Evolutionary conservation across 2,797 vertebrate species (phyloP).

Genomic region (Notolabrus celidotus): DNA sequence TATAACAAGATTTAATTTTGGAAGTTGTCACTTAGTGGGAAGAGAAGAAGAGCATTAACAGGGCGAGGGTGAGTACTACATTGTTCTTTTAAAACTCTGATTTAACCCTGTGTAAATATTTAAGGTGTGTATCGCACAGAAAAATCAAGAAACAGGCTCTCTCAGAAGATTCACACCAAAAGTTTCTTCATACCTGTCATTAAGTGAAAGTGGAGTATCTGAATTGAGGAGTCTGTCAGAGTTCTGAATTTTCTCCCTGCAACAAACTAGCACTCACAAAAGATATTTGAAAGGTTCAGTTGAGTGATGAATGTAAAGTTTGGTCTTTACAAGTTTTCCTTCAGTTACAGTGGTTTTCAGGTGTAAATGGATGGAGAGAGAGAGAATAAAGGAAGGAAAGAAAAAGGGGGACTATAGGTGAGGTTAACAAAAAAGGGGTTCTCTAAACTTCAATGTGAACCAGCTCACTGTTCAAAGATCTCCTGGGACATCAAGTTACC

Average conservation of each 20-base stretch:
- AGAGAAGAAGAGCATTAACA: conserved; percentile 57
- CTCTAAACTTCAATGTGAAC: conserved; percentile 78
- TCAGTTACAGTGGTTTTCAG: conserved; percentile 10
- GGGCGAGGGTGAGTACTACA: conserved; percentile 73
- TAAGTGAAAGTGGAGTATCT: conserved; percentile 65
- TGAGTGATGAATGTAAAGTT: conserved; percentile 24
- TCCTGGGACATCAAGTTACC: conserved; percentile 82
- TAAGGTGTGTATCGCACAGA: conserved; percentile 13
- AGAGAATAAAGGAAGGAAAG: conserved; percentile 26
- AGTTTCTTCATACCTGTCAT: conserved; percentile 66
- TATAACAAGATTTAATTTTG: conserved; percentile 69
- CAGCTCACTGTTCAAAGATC: conserved; percentile 72
- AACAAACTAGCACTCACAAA: conserved; percentile 21
- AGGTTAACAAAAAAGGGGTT: conserved; percentile 52
- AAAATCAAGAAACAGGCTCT: conserved; percentile 10
- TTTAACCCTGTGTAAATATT: conserved; percentile 36
- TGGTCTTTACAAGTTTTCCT: conserved; percentile 27
- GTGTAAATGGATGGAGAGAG: conserved; percentile 26
- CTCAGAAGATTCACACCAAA: neutral
- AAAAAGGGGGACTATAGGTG: conserved; percentile 38
- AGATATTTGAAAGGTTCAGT: conserved; percentile 27
- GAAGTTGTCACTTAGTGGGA: conserved; percentile 61
- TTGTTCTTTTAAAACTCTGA: conserved; percentile 37
- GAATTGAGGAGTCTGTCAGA: conserved; percentile 48
- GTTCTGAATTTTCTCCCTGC: conserved; percentile 5